Base-by-base conservation (phyloP, 2,888 invertebrate species). In the Plebejus argus region DNA sequence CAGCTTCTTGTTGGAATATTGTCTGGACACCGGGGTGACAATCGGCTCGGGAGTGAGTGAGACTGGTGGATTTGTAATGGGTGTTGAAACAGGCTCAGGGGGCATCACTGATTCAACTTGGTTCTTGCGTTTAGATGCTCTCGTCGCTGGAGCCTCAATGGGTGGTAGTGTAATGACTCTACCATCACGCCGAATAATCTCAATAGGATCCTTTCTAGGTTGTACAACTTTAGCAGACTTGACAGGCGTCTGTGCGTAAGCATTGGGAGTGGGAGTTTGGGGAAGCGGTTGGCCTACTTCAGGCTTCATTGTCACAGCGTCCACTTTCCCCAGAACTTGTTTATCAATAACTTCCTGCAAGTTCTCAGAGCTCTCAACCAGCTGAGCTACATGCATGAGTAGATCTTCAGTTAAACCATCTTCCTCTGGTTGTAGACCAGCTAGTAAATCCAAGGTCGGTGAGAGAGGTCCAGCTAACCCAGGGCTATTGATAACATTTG, bases 71-170 rank as follows among this genome's bases (percentile, higher is more conserved):
- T 80, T 81, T 76, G 84, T 79, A 35, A 80, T 78, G 1, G 85
- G 82, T 20, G 86, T 84, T 81, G 85, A 79, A 71, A 79, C 76
- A 56, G 61, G 71, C 53, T 80, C 80, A 23, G 49, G 74, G 12
- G 74, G 71, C 74, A 35, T 79, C 18, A 80, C 74, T n/a, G 80
- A 71, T 61, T 93, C 88, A 81, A 88, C 83, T 82, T 95, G 95
- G 79, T 92, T 95, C 80, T 95, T 95, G 18, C 95, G 91, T 85
- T 97, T 96, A 28, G 97, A 96, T 79, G 96, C 96, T 70, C 97
- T 94, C 0, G 97, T 97, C 1, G 97, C 96, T 10, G 97, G 97
- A 33, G 97, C 96, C 89, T 97, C 97, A 77, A 97, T 97, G 0
- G 97, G 97, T 18, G 97, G 97, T 80, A 97, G 90, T 0, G 96